These are phyloP conservation scores for Hirtodrosophila duncani DNA, from an alignment of 2,888 invertebrate genomes.

Conservation along the genomic window DNA sequence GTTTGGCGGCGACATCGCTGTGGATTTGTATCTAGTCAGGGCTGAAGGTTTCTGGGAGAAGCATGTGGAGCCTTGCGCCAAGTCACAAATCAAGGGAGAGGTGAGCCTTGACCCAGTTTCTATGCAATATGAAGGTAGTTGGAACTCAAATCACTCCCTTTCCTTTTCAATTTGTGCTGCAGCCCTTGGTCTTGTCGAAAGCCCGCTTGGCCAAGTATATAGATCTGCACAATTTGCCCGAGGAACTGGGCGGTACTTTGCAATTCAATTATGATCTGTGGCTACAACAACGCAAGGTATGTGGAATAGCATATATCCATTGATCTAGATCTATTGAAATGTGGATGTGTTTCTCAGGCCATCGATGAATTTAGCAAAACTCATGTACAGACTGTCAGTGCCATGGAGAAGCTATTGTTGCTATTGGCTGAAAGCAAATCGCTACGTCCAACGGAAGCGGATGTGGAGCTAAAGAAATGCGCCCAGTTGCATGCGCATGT, in stretches of 20 bases:
- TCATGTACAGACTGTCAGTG: constrained; percentile 80
- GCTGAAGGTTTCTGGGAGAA: constrained; percentile 89
- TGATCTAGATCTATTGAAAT: background rate
- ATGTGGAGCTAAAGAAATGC: constrained; percentile 80
- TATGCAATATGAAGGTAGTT: too few species aligned
- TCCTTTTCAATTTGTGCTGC: constrained; percentile 46
- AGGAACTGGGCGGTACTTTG: constrained; percentile 85
- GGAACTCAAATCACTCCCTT: background rate
- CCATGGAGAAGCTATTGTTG: constrained; percentile 82
- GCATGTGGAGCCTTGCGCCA: constrained; percentile 85
- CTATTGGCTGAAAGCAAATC: constrained; percentile 80
- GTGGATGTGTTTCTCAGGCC: constrained; percentile 79
- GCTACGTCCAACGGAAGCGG: constrained; percentile 80
- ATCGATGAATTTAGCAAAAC: constrained; percentile 84
- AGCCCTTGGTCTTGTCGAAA: constrained; percentile 86
- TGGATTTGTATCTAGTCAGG: constrained; percentile 83
- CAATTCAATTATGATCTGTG: constrained; percentile 86
- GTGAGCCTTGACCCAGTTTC: constrained; percentile 45
- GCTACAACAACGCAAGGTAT: constrained; percentile 87
- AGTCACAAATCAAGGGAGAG: constrained; percentile 82
- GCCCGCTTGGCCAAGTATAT: constrained; percentile 84
- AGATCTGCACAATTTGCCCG: constrained; percentile 84
- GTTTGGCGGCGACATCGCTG: constrained; percentile 79
- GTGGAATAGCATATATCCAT: too few species aligned
- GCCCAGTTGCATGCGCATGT: constrained; percentile 80